phyloP scores from a whole-genome alignment of 2,797 vertebrate genomes.

The Chrysocyon brachyurus region DNA sequence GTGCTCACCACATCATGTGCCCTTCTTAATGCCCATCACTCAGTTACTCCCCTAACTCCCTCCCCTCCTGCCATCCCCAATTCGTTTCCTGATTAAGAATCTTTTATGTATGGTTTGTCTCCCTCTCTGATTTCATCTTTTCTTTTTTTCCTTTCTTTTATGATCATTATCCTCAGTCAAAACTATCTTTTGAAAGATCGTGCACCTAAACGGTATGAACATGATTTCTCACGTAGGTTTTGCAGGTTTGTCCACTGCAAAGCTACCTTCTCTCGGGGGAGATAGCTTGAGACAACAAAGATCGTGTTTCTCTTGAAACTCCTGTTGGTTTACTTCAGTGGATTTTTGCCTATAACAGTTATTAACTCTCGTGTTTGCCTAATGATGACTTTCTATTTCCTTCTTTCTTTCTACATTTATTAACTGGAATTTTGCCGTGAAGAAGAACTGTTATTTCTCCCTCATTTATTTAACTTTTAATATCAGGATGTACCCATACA shows the following conservation, averaged over 20 bases:
- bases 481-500: background rate
- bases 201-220: background rate
- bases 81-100: too few relatives aligned
- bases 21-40: too few relatives aligned
- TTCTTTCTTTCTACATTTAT: conserved; percentile 26
- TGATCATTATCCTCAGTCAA: background rate
- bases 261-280: background rate
- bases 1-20: too few relatives aligned
- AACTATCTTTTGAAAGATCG: background rate
- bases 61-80: too few relatives aligned
- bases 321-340: background rate
- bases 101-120: too few relatives aligned
- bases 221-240: background rate
- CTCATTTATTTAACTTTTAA: background rate
- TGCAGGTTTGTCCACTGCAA: background rate
- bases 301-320: background rate
- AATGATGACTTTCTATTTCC: conserved; percentile 17
- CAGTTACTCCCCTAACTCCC: too few relatives aligned
- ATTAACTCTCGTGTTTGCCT: conserved; percentile 31
- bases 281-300: background rate
- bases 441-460: background rate
- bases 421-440: background rate
- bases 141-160: background rate
- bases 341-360: background rate
- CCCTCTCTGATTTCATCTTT: too few relatives aligned